These are phyloP conservation scores for Nasonia giraulti DNA, from an alignment of 1,140 invertebrate species.

Conservation along the genomic window DNA sequence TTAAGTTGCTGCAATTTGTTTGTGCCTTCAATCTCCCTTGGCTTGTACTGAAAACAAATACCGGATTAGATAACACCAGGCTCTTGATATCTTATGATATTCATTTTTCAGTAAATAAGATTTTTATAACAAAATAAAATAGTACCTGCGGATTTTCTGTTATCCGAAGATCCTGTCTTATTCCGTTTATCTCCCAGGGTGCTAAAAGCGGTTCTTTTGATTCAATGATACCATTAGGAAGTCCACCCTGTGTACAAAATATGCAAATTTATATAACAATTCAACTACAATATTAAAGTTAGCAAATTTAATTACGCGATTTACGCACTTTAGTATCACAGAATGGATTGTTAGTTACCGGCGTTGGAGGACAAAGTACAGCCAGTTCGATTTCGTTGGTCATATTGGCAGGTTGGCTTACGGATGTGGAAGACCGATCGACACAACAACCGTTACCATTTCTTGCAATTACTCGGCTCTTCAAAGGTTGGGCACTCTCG, in stretches of 20 bases:
- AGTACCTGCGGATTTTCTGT: conserved; percentile 76
- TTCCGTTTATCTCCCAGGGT: conserved; percentile 71
- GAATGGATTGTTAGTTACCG: conserved; percentile 64
- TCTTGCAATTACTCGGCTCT: conserved; percentile 60
- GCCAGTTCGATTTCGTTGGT: conserved; percentile 69
- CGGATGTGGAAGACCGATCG: conserved; percentile 65
- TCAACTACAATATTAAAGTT: not conserved
- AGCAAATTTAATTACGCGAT: not conserved
- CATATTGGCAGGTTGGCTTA: conserved; percentile 62
- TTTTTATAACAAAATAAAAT: conserved; percentile 21
- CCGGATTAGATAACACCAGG: conserved; percentile 7
- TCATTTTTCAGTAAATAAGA: not conserved
- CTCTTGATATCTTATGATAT: not conserved
- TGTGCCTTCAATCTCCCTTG: conserved; percentile 54
- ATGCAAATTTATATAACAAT: not conserved
- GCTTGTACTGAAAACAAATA: conserved; percentile 61
- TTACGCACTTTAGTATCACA: conserved; percentile 63
- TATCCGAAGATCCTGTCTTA: conserved; percentile 71
- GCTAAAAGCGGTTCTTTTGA: conserved; percentile 70
- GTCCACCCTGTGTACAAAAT: conserved; percentile 65
- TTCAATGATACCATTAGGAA: conserved; percentile 71
- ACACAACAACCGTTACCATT: conserved; percentile 68
- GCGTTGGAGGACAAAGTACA: conserved; percentile 66
- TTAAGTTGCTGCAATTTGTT: conserved; percentile 48
- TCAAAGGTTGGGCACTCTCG: conserved; percentile 64